Percentiles rank a stretch among this genome's conserved stretches.
Evolutionary conservation across 2,113 vertebrate genomes (phyloP).

Genomic region (Gnathonemus echidnorhynchus): DNA sequence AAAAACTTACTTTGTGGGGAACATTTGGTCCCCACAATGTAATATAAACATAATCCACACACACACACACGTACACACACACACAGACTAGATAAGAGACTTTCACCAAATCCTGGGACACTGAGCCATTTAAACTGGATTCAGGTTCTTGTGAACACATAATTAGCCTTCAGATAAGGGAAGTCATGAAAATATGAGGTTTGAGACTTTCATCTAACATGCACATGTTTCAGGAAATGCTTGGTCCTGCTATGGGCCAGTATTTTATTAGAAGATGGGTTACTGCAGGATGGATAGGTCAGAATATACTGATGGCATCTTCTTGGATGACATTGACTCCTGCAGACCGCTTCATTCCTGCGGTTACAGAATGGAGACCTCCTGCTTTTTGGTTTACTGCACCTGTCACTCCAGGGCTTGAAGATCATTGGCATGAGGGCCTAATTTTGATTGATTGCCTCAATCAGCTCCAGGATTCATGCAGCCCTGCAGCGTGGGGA

Average conservation of each 20-base stretch:
- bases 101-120: constrained; percentile 20
- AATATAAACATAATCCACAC: too few species aligned
- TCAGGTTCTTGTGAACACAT: background rate
- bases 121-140: background rate
- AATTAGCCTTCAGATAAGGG: background rate
- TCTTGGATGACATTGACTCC: background rate
- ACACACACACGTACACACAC: constrained; percentile 18
- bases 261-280: background rate
- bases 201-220: background rate
- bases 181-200: background rate
- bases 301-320: background rate
- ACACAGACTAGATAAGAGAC: constrained; percentile 29
- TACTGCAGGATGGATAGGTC: background rate
- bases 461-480: background rate
- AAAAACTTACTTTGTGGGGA: too few species aligned
- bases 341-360: background rate
- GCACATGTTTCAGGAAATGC: background rate
- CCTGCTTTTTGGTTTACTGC: background rate
- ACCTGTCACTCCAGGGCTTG: background rate
- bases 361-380: background rate
- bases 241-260: background rate
- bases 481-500: background rate
- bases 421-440: background rate
- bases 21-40: too few species aligned
- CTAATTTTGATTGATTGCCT: background rate